Evolutionary conservation across 2,888 invertebrate genomes (phyloP), one percentile per base, ranked within the genome.

Genomic region (Thumatha senex): DNA sequence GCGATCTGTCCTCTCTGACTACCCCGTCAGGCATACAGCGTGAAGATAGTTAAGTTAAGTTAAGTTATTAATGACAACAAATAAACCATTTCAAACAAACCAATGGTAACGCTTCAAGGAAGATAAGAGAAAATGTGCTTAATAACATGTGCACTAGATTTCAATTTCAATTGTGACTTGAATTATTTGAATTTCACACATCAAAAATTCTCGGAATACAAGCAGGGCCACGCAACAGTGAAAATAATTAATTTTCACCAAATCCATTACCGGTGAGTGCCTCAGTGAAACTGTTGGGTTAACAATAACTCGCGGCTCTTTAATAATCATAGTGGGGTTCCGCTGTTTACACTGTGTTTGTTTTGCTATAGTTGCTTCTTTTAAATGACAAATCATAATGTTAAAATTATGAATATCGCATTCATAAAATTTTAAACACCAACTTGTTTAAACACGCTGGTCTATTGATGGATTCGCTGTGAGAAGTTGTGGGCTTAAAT

Each of bases 221-320:
- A 50, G 55, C 59, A 58, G 18, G 55, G 54, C 56, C 60, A 72
- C 63, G 67, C 63, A 70, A 63, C 72, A 69, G 67, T 76, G 78
- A 77, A 84, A 83, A 84, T 84, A 83, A 85, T 84, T 83, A 85
- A 84, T 85, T 78, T 80, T 65, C 67, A 76, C 74, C 75, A 75
- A 80, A 84, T 78, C 82, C 81, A 84, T 85, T 84, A 85, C 67
- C 56, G 73, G 62, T 73, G 79, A 81, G 83, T 81, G 80, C 70
- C 74, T 67, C 63, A 54, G 67, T 74, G 73, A 79, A 82, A 80
- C 74, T 76, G 75, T 78, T 76, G 66, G 69, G 48, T 70, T 64
- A 74, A 77, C 78, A 81, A 74, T 75, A 75, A 75, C 68, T 54
- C 57, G 40, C 0, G 36, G 48, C 62, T 63, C 44, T 70, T 63